Conservation (phyloP, 2,888 invertebrate genomes). For the Linyphia triangularis region DNA sequence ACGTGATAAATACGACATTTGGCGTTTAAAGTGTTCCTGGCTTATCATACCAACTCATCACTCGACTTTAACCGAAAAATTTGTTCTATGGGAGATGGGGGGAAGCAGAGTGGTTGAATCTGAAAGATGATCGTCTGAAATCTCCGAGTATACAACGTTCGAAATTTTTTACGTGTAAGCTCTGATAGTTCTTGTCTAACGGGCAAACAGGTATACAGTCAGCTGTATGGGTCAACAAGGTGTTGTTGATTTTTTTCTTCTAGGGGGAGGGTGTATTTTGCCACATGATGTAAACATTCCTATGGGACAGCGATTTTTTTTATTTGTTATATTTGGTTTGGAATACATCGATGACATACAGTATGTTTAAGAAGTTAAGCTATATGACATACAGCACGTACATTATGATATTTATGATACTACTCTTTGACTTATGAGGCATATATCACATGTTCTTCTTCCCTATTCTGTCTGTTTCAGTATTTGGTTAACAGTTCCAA, state of each 20-base stretch:
- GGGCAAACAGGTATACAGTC: constrained; percentile 57
- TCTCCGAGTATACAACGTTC: constrained; percentile 25
- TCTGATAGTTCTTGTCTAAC: constrained; percentile 31
- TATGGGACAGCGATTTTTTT: neutral
- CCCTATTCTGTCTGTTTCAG: too few relatives aligned
- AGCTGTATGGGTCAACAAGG: constrained; percentile 57
- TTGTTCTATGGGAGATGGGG: constrained; percentile 33
- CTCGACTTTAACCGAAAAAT: constrained; percentile 29
- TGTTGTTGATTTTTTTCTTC: constrained; percentile 30
- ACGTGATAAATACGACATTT: constrained; percentile 63
- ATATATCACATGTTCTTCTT: too few relatives aligned
- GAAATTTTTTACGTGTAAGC: constrained; percentile 9
- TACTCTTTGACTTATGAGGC: too few relatives aligned
- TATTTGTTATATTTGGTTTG: neutral
- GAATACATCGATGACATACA: too few relatives aligned
- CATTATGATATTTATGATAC: too few relatives aligned
- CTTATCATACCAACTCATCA: constrained; percentile 57
- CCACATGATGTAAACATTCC: constrained; percentile 17
- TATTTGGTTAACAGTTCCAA: too few relatives aligned
- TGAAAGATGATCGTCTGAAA: constrained; percentile 6
- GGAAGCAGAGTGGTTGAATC: neutral
- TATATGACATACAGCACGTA: too few relatives aligned
- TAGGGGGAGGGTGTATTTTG: neutral
- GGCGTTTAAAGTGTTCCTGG: constrained; percentile 50
- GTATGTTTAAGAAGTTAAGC: too few relatives aligned